These are phyloP conservation scores for Rhinophrynus dorsalis DNA, from an alignment of 2,797 vertebrate species.

Conservation along the genomic window DNA sequence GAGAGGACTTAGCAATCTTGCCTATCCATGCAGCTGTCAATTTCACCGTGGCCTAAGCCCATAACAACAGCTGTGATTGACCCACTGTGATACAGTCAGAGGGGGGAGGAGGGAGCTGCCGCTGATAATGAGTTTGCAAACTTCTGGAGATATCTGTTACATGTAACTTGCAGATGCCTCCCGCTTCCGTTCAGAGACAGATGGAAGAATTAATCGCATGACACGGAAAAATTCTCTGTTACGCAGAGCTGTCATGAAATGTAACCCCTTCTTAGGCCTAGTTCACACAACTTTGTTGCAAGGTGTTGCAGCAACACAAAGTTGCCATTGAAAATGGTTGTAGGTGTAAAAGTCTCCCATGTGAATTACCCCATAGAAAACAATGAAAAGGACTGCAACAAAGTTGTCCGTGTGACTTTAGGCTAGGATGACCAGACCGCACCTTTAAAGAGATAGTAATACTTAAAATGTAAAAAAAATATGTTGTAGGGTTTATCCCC, in stretches of 20 bases:
- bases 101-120: conserved; percentile 38
- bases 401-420: too few relatives aligned
- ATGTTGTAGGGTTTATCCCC: too few relatives aligned
- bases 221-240: conserved; percentile 63
- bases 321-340: too few relatives aligned
- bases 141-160: conserved; percentile 58
- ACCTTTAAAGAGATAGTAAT: too few relatives aligned
- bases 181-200: conserved; percentile 63
- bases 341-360: not conserved
- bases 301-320: too few relatives aligned
- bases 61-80: conserved; percentile 83
- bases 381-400: too few relatives aligned
- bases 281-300: too few relatives aligned
- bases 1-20: conserved; percentile 46
- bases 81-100: conserved; percentile 47
- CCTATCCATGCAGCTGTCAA: conserved; percentile 61
- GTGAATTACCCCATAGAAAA: too few relatives aligned
- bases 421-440: too few relatives aligned
- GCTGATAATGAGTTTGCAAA: conserved; percentile 50
- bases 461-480: too few relatives aligned
- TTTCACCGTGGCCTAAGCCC: conserved; percentile 56
- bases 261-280: not conserved
- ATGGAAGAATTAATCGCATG: conserved; percentile 64
- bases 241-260: conserved; percentile 58
- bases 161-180: conserved; percentile 61